A percentile compares a stretch with the other conserved stretches of the same genome.
These are phyloP conservation scores for Illadopsis cleaveri DNA, from an alignment of 2,113 vertebrate genomes.

Conservation along the genomic window DNA sequence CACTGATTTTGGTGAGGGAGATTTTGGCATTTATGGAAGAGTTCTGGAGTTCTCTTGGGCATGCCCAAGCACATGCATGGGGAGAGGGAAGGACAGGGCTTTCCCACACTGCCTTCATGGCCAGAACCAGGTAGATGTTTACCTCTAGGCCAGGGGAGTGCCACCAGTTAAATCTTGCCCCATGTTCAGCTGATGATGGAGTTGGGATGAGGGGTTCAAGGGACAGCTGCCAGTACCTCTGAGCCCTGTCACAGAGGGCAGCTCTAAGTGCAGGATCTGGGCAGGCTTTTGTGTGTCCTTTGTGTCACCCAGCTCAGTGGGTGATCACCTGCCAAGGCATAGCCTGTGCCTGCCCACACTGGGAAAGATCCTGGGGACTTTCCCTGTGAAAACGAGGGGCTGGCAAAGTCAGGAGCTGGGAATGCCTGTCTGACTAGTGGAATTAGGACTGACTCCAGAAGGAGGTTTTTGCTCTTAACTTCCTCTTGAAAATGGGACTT, in stretches of 20 bases:
- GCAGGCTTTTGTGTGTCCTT: background rate
- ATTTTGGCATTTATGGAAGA: background rate
- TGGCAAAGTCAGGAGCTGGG: background rate
- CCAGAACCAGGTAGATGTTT: background rate
- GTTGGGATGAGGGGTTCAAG: background rate
- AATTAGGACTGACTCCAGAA: background rate
- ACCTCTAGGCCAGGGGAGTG: background rate
- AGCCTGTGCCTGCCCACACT: background rate
- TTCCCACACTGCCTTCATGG: background rate
- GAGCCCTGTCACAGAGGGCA: background rate
- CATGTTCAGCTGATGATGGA: background rate
- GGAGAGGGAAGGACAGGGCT: background rate
- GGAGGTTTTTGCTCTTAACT: slow-evolving; percentile 2
- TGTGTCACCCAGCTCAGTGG: background rate
- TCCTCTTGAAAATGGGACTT: slow-evolving; percentile 21
- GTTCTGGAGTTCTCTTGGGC: background rate
- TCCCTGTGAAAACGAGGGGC: background rate
- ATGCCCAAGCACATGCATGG: background rate
- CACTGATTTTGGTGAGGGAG: background rate
- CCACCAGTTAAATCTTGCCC: background rate
- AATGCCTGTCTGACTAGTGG: background rate
- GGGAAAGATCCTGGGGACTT: background rate
- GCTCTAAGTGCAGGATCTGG: background rate
- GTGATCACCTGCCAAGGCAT: background rate
- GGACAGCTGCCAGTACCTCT: background rate